Conservation (phyloP, 2,888 invertebrate species). For the Eupithecia abbreviata region DNA sequence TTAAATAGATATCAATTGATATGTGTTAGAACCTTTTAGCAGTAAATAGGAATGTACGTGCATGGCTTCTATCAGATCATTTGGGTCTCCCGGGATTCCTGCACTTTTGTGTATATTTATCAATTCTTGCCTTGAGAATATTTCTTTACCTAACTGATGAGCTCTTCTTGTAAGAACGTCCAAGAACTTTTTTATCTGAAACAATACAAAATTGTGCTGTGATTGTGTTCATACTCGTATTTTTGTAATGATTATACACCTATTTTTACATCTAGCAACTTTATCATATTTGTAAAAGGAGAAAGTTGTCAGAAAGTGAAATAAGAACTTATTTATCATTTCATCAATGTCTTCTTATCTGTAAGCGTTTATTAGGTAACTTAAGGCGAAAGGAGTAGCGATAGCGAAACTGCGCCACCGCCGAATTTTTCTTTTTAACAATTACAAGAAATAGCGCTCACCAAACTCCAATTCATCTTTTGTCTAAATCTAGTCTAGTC, state of each 20-base stretch:
- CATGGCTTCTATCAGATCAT: conserved; percentile 88
- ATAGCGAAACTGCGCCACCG: not conserved
- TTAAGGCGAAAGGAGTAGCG: not conserved
- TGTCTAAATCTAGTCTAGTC: not conserved
- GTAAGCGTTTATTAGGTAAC: not conserved
- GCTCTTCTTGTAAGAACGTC: conserved; percentile 86
- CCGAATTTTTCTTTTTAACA: not conserved
- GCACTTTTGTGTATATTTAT: conserved; percentile 87
- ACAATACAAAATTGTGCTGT: conserved; percentile 20
- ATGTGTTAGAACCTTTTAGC: conserved; percentile 90
- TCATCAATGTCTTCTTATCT: not conserved
- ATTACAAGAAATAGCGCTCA: not conserved
- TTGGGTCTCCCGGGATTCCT: conserved; percentile 87
- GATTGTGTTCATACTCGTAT: conserved; percentile 4
- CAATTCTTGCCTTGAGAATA: conserved; percentile 91
- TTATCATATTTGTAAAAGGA: not conserved
- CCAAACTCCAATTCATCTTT: not conserved
- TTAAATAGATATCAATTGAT: conserved; percentile 82
- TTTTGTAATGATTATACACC: conserved; percentile 5
- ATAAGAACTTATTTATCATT: not conserved
- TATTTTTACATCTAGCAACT: not conserved
- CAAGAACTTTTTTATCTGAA: conserved; percentile 89
- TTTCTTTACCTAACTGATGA: conserved; percentile 86
- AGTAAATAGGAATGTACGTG: conserved; percentile 94
- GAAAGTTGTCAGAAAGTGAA: not conserved